Percentiles rank a stretch among this genome's conserved stretches.
Conservation (phyloP, 2,113 vertebrate genomes). For the Mesitornis unicolor region DNA sequence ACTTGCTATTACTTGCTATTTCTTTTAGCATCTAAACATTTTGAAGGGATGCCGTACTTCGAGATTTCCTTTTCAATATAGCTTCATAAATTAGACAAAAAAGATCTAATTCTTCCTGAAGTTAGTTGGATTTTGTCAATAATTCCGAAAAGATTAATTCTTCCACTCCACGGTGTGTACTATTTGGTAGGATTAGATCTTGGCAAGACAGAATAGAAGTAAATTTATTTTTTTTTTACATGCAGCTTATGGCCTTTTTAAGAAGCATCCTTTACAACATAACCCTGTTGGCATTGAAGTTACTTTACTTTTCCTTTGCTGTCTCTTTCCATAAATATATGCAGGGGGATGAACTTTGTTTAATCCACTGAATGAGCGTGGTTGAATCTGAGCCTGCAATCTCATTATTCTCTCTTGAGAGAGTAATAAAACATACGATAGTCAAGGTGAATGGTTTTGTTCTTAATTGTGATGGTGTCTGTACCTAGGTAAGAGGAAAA, state of each 20-base stretch:
- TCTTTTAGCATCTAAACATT: background rate
- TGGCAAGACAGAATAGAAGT: background rate
- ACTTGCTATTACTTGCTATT: background rate
- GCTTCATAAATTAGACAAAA: background rate
- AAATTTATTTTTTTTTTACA: conserved; percentile 12
- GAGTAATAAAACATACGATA: background rate
- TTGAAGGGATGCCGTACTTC: background rate
- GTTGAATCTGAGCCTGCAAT: conserved; percentile 17
- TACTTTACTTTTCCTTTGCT: conserved; percentile 21
- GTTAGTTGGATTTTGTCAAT: background rate
- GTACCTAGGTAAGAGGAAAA: background rate
- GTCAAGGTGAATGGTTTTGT: conserved; percentile 3
- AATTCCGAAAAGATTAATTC: background rate
- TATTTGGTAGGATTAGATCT: background rate
- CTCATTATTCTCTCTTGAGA: background rate
- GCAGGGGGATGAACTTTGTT: background rate
- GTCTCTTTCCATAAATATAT: background rate
- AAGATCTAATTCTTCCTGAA: background rate
- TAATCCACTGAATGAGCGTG: background rate
- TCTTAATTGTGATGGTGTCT: background rate
- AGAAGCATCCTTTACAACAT: background rate
- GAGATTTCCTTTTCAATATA: background rate
- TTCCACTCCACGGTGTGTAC: background rate
- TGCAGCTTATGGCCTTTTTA: background rate
- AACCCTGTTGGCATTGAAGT: background rate